phyloP scores from a whole-genome alignment of 2,113 vertebrate species.

The Alexandromys fortis region DNA sequence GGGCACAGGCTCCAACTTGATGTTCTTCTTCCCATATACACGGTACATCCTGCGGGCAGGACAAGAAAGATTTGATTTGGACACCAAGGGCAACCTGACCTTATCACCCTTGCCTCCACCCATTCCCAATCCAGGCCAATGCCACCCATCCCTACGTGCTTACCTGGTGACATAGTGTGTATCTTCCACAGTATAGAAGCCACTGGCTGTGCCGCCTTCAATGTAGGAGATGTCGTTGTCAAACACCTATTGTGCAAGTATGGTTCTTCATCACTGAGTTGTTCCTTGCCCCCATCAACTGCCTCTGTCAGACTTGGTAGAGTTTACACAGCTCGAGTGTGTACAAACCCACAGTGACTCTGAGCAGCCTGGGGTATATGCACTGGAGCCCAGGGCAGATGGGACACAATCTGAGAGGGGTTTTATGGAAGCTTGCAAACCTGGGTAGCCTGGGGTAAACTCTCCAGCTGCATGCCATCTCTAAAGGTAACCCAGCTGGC shows the following conservation, averaged over 20 bases:
- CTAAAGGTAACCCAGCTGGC: not conserved
- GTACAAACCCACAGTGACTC: not conserved
- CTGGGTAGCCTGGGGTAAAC: not conserved
- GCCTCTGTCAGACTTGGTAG: not conserved
- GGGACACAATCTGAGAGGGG: fast-evolving
- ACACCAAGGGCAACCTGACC: not conserved
- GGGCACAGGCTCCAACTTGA: conserved; percentile 94
- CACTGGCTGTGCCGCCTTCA: conserved; percentile 95
- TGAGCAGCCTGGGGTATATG: not conserved
- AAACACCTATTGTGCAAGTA: conserved; percentile 89
- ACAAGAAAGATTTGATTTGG: no score
- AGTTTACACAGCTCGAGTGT: no score
- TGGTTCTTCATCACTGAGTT: not conserved
- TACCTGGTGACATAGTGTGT: conserved; percentile 92
- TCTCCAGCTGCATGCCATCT: fast-evolving
- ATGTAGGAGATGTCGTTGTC: conserved; percentile 97
- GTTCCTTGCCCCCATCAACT: not conserved
- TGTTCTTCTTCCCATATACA: conserved; percentile 97
- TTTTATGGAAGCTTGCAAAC: not conserved
- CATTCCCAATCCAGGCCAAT: not conserved
- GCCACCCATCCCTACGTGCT: fast-evolving
- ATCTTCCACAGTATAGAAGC: conserved; percentile 98
- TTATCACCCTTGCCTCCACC: fast-evolving
- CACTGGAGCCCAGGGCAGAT: fast-evolving
- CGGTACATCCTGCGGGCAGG: conserved; percentile 91